phyloP scores from a whole-genome alignment of 2,797 vertebrate genomes.

The Enteromius radiatus region DNA sequence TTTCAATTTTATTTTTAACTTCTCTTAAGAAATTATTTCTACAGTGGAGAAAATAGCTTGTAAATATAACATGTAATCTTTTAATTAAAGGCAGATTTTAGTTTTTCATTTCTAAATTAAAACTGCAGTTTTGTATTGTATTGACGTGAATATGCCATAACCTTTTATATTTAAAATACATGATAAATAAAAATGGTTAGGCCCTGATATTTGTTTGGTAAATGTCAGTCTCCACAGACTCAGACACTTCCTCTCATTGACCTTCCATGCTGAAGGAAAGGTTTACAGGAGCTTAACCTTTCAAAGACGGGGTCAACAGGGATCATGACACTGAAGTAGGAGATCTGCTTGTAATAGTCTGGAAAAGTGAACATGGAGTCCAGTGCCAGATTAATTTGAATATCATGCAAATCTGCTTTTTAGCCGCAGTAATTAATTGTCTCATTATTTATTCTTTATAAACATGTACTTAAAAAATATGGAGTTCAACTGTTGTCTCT shows the following conservation, averaged over 20 bases:
- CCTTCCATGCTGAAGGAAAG: neutral
- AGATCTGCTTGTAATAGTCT: neutral
- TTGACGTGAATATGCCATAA: neutral
- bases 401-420: neutral
- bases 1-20: neutral
- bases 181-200: neutral
- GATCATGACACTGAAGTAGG: neutral
- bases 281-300: conserved; percentile 22
- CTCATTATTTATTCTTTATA: neutral
- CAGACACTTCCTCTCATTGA: neutral
- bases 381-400: neutral
- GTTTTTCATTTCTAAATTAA: neutral
- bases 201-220: neutral
- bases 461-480: neutral
- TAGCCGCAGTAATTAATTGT: neutral
- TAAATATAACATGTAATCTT: neutral
- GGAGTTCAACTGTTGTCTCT: neutral
- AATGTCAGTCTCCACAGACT: conserved; percentile 7
- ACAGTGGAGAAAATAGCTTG: neutral
- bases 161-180: neutral
- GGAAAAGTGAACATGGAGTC: neutral
- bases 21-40: neutral
- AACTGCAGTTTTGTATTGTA: neutral
- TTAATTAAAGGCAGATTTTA: neutral
- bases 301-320: neutral